phyloP scores from a whole-genome alignment of 2,113 vertebrate species.

The Platichthys flesus region DNA sequence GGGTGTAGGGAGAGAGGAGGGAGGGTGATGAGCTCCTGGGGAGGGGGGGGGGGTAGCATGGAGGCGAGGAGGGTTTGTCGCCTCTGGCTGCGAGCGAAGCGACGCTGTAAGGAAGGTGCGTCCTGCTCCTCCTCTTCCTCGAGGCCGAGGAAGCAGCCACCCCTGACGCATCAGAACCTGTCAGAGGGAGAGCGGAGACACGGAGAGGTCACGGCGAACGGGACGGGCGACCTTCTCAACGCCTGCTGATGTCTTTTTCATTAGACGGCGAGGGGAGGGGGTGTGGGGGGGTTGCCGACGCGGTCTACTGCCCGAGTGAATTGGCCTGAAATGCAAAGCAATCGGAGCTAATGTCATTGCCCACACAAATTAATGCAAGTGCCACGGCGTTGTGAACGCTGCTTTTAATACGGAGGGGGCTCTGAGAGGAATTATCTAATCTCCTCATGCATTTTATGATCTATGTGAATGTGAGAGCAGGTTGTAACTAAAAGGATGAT shows the following conservation, averaged over 20 bases:
- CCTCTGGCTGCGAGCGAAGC: constrained; percentile 60
- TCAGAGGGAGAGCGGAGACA: constrained; percentile 63
- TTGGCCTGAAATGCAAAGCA: constrained; percentile 66
- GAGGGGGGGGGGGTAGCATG: constrained; percentile 4
- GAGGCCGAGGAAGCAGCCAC: constrained; percentile 63
- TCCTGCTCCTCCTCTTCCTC: constrained; percentile 45
- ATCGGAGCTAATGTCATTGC: constrained; percentile 75
- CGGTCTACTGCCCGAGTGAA: constrained; percentile 52
- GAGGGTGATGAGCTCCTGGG: constrained; percentile 12
- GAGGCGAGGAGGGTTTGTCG: constrained; percentile 54
- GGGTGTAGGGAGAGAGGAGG: not conserved
- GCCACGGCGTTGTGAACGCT: constrained; percentile 54
- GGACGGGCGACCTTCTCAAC: constrained; percentile 64
- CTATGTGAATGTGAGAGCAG: constrained; percentile 59
- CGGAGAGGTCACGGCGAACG: constrained; percentile 55
- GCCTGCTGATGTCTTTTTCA: constrained; percentile 78
- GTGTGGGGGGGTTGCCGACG: too few relatives aligned
- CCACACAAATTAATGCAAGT: constrained; percentile 73
- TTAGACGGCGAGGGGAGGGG: constrained; percentile 60
- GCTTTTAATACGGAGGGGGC: constrained; percentile 59
- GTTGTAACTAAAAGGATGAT: constrained; percentile 67
- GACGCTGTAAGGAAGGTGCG: constrained; percentile 38
- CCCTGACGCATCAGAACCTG: constrained; percentile 78
- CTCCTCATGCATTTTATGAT: constrained; percentile 56
- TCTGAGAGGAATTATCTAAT: constrained; percentile 59